Evolutionary conservation across 2,888 invertebrate species (phyloP).

Genomic region (Polia nebulosa): DNA sequence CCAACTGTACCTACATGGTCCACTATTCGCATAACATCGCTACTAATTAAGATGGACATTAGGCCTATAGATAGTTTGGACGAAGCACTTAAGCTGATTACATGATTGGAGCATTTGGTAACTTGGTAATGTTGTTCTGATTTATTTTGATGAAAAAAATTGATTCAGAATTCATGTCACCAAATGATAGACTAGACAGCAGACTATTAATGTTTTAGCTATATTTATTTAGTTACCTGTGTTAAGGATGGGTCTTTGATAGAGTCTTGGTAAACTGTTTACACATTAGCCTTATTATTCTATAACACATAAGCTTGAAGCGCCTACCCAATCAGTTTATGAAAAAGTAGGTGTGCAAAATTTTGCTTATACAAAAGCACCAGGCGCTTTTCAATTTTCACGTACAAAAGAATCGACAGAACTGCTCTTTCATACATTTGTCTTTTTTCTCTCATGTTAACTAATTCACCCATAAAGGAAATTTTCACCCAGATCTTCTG

Average conservation of each 20-base stretch:
- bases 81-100: conserved; percentile 58
- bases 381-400: conserved; percentile 17
- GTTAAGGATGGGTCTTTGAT: too few species aligned
- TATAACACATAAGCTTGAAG: too few species aligned
- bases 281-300: too few species aligned
- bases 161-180: background rate
- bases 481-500: background rate
- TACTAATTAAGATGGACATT: conserved; percentile 52
- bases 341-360: background rate
- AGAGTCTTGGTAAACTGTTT: too few species aligned
- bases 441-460: background rate
- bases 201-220: too few species aligned
- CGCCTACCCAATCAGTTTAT: background rate
- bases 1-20: conserved; percentile 44
- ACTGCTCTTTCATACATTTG: too few species aligned
- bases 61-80: conserved; percentile 25
- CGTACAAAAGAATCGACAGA: too few species aligned
- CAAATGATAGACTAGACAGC: background rate
- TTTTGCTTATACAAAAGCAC: background rate
- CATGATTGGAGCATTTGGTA: conserved; percentile 17
- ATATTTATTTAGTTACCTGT: too few species aligned
- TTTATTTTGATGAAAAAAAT: background rate
- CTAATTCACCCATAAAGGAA: background rate
- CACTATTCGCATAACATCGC: conserved; percentile 41
- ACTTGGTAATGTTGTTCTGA: background rate